Conservation (phyloP, 2,797 vertebrate genomes). For the Neomorphus geoffroyi region DNA sequence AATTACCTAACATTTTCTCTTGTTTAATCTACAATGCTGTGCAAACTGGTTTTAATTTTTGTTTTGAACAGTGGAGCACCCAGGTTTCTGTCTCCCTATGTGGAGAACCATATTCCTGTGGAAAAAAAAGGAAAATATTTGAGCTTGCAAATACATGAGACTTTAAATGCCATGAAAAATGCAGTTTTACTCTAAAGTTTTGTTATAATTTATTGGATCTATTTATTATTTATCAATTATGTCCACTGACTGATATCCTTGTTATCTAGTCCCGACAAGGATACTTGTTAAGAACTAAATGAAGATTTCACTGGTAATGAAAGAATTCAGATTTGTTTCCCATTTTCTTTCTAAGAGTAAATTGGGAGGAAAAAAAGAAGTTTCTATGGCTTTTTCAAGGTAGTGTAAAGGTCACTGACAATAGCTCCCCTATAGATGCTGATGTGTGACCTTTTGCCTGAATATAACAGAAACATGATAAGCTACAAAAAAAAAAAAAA, state of each 20-base stretch:
- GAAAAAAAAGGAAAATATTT: not conserved
- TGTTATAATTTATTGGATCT: not conserved
- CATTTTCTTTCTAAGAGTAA: slow-evolving; percentile 20
- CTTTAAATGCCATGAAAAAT: not conserved
- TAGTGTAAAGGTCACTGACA: slow-evolving; percentile 72
- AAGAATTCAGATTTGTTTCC: not conserved
- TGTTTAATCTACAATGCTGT: slow-evolving; percentile 55
- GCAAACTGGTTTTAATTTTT: slow-evolving; percentile 27
- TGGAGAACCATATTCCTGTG: not conserved
- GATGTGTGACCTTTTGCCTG: slow-evolving; percentile 70
- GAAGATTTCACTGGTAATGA: slow-evolving; percentile 7
- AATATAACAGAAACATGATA: slow-evolving; percentile 62
- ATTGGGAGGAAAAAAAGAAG: not conserved
- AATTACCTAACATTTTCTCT: slow-evolving; percentile 64
- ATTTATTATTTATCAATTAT: not conserved
- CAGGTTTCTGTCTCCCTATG: not conserved
- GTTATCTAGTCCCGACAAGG: not conserved
- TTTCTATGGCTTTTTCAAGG: slow-evolving; percentile 53
- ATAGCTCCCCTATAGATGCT: slow-evolving; percentile 60
- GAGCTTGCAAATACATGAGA: not conserved
- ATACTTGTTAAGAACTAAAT: not conserved
- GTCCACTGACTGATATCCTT: not conserved
- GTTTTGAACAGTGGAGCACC: not conserved
- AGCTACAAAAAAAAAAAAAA: slow-evolving; percentile 57
- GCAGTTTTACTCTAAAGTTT: not conserved